A percentile compares a stretch with the other conserved stretches of the same genome.
These are phyloP conservation scores for Semotilus atromaculatus DNA, from an alignment of 2,797 vertebrate species.

Conservation along the genomic window DNA sequence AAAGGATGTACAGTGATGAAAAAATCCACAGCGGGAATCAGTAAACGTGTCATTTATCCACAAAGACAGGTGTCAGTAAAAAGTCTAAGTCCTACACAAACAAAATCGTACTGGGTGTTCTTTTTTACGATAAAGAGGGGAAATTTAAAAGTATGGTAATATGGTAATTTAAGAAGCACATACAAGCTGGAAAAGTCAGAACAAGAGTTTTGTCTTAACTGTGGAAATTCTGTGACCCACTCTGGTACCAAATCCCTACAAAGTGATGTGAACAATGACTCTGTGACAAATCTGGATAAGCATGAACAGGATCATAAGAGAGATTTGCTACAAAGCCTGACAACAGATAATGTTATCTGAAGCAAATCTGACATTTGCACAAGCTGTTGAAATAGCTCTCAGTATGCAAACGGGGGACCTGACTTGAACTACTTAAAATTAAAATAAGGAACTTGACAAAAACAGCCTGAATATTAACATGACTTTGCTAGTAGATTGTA, in stretches of 20 bases:
- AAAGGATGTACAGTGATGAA: background rate
- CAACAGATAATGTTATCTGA: constrained; percentile 48
- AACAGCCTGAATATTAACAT: background rate
- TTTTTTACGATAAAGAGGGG: background rate
- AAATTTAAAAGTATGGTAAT: background rate
- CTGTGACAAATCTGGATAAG: constrained; percentile 43
- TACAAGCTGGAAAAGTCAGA: constrained; percentile 2
- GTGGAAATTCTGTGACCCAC: constrained; percentile 13
- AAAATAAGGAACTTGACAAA: background rate
- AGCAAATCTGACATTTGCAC: constrained; percentile 45
- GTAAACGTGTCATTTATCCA: background rate
- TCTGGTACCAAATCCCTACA: constrained; percentile 34
- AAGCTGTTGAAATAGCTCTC: constrained; percentile 29
- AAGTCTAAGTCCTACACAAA: background rate
- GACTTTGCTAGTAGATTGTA: background rate
- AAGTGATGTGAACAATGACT: constrained; percentile 43
- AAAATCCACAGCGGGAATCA: background rate
- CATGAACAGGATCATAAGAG: constrained; percentile 37
- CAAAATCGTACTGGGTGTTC: background rate
- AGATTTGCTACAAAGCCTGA: constrained; percentile 47
- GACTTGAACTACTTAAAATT: constrained; percentile 6
- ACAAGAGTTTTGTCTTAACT: background rate
- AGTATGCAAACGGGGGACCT: constrained; percentile 19
- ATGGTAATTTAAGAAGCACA: background rate
- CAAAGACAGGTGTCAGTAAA: background rate